Percentiles rank a stretch among this genome's conserved stretches.
These are phyloP conservation scores for Hycleus phaleratus DNA, from an alignment of 1,140 invertebrate genomes.

Conservation along the genomic window DNA sequence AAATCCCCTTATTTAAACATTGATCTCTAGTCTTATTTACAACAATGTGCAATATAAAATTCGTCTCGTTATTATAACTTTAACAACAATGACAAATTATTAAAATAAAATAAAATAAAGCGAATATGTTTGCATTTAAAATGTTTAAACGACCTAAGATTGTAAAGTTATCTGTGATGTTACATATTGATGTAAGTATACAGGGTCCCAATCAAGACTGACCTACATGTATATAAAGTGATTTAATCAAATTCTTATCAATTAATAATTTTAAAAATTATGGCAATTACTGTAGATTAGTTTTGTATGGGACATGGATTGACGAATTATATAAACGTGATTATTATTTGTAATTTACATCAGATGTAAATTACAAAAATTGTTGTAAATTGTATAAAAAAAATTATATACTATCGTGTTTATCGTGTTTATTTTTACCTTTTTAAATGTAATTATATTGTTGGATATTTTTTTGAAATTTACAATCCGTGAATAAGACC, in stretches of 20 bases:
- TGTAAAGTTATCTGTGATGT: conserved; percentile 24
- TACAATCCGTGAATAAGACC: neutral
- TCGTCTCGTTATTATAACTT: too few relatives aligned
- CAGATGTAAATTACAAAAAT: too few relatives aligned
- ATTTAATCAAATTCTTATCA: too few relatives aligned
- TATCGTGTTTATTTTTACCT: neutral
- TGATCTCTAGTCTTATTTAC: neutral
- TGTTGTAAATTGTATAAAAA: neutral
- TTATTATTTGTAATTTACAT: too few relatives aligned
- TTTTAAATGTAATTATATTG: neutral
- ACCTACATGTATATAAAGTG: neutral
- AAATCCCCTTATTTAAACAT: neutral
- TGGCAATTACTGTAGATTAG: conserved; percentile 1
- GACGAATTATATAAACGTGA: conserved; percentile 6
- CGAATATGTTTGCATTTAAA: conserved; percentile 17
- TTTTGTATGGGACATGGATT: conserved; percentile 14
- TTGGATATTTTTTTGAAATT: neutral
- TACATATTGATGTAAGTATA: conserved; percentile 16
- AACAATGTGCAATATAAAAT: neutral
- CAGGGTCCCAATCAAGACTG: conserved; percentile 12
- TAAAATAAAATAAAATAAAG: neutral
- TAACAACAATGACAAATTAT: too few relatives aligned
- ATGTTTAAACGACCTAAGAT: conserved; percentile 21
- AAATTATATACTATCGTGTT: conserved; percentile 5
- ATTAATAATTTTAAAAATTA: too few relatives aligned